phyloP scores from a whole-genome alignment of 2,113 vertebrate species.

The Gymnogyps californianus region DNA sequence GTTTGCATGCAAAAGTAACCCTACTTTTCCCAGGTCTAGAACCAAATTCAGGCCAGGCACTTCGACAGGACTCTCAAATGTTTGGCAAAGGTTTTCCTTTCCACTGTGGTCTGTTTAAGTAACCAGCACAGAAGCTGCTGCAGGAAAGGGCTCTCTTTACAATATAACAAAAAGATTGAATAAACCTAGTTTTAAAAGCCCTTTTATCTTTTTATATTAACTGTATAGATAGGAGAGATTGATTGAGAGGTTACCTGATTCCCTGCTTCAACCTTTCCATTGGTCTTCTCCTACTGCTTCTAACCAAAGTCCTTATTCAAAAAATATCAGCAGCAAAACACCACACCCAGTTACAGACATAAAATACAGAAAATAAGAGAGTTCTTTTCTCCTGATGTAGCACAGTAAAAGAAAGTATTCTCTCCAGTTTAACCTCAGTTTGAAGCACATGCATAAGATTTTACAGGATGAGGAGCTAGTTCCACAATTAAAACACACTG shows the following conservation, averaged over 20 bases:
- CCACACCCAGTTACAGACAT: rapidly evolving
- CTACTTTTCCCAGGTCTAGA: not conserved
- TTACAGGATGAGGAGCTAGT: not conserved
- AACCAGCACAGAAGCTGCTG: not conserved
- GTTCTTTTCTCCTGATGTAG: not conserved
- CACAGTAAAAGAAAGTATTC: rapidly evolving
- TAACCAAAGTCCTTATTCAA: not conserved
- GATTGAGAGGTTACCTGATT: not conserved
- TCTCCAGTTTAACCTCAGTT: not conserved
- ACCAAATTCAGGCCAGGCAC: not conserved
- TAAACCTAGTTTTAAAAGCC: not conserved
- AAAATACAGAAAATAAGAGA: not conserved
- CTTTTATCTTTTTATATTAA: not conserved
- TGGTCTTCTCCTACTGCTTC: not conserved
- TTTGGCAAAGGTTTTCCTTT: not conserved
- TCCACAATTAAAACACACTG: not conserved
- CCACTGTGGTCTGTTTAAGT: not conserved
- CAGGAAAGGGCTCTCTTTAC: rapidly evolving
- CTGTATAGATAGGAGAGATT: not conserved
- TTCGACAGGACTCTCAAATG: rapidly evolving
- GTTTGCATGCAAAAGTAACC: not conserved
- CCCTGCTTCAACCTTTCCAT: not conserved
- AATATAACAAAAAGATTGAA: not conserved
- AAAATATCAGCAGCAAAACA: not conserved
- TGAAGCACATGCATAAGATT: not conserved